Conservation (phyloP, 2,888 invertebrate genomes). For the Biston stratarius region DNA sequence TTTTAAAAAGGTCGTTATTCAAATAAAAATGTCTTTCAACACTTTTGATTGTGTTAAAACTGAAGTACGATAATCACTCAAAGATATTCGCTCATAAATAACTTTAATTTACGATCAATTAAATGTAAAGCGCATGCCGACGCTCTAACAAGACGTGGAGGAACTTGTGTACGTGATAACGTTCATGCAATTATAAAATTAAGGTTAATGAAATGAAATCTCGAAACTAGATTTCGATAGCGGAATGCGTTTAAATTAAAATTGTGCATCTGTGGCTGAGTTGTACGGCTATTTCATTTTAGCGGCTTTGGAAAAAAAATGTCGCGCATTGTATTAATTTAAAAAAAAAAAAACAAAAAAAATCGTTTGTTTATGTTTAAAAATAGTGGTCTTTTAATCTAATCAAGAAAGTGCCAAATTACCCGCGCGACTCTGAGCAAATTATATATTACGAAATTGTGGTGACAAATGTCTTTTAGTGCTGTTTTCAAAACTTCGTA, state of each 20-base stretch:
- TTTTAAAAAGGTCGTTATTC: neutral
- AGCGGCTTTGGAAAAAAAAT: neutral
- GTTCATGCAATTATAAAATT: constrained; percentile 29
- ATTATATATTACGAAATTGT: too few species aligned
- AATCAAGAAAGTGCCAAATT: too few species aligned
- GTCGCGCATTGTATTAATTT: too few species aligned
- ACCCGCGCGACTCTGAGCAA: too few species aligned
- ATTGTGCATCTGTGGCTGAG: constrained; percentile 1
- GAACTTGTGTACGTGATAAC: constrained; percentile 31
- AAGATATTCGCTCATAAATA: constrained; percentile 14
- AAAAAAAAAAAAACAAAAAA: too few species aligned
- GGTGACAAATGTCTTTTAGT: too few species aligned
- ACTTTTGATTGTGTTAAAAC: constrained; percentile 16
- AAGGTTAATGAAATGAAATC: constrained; percentile 33
- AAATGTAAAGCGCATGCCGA: constrained; percentile 25
- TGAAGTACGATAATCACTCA: constrained; percentile 13
- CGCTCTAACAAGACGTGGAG: constrained; percentile 29
- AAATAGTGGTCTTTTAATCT: too few species aligned
- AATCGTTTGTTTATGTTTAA: too few species aligned
- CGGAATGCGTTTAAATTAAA: constrained; percentile 3
- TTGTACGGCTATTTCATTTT: neutral
- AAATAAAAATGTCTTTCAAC: constrained; percentile 2
- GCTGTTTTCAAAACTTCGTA: too few species aligned
- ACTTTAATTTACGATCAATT: constrained; percentile 29
- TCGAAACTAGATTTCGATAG: constrained; percentile 27